A percentile compares a stretch with the other conserved stretches of the same genome.
These are phyloP conservation scores for Solea senegalensis DNA, from an alignment of 2,113 vertebrate species.

Conservation along the genomic window DNA sequence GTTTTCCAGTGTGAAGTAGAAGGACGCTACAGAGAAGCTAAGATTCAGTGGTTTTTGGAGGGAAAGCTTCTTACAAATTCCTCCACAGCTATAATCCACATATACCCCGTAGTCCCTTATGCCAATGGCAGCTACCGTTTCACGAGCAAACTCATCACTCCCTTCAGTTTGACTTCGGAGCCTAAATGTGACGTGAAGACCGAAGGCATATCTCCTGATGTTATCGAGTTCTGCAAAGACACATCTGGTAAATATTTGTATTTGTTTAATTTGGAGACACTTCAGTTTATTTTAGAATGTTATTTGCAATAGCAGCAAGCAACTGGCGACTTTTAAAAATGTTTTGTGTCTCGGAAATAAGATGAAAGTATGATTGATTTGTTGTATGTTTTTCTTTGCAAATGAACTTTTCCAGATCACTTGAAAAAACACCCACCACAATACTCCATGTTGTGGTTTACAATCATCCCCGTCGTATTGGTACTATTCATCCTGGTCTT, in stretches of 20 bases:
- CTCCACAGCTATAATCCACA: background rate
- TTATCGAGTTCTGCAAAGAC: accelerated
- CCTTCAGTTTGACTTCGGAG: accelerated
- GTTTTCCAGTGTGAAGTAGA: slow-evolving; percentile 3
- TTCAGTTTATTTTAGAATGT: no score
- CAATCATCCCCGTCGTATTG: background rate
- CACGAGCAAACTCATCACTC: background rate
- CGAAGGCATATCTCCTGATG: accelerated
- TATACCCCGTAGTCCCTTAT: accelerated
- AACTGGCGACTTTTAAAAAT: no score
- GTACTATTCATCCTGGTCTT: slow-evolving; percentile 15
- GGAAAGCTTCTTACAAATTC: background rate
- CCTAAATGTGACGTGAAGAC: background rate
- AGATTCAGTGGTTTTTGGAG: slow-evolving; percentile 35
- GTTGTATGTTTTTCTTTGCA: no score
- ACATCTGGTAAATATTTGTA: no score
- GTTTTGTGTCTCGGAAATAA: no score
- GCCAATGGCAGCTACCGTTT: accelerated
- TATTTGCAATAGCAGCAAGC: no score
- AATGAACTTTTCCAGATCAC: no score
- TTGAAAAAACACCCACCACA: no score
- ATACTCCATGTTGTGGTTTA: background rate
- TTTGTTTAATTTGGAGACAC: no score
- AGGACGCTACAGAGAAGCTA: background rate
- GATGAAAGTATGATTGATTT: no score